Conservation (phyloP, 2,113 vertebrate species). For the Chroicocephalus ridibundus region DNA sequence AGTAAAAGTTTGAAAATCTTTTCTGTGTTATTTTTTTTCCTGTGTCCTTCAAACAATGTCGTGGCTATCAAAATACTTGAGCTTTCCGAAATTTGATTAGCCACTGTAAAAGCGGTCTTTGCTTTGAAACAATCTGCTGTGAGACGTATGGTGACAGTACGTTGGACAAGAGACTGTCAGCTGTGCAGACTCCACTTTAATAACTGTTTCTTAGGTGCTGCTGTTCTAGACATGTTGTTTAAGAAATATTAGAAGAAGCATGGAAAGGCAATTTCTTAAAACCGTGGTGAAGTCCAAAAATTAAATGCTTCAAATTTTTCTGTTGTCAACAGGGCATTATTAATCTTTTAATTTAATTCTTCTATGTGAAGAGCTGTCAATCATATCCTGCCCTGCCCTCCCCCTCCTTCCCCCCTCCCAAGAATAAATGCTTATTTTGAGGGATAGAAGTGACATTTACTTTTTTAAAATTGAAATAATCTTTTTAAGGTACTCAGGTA, state of each 20-base stretch:
- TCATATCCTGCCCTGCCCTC: neutral
- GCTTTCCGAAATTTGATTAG: neutral
- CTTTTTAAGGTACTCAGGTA: neutral
- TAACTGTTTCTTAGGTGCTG: neutral
- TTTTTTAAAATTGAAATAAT: neutral
- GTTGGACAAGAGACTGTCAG: neutral
- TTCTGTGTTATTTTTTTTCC: neutral
- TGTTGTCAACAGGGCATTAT: neutral
- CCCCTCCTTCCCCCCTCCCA: neutral
- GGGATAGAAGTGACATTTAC: neutral
- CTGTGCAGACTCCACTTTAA: neutral
- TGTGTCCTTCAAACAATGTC: neutral
- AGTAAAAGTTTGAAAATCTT: neutral
- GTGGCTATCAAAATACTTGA: neutral
- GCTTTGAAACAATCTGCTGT: neutral
- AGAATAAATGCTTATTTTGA: neutral
- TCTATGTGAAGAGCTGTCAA: neutral
- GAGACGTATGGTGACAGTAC: neutral
- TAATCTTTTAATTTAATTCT: constrained; percentile 27
- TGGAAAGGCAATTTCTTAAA: neutral
- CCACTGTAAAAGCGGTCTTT: neutral
- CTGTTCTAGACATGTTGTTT: neutral
- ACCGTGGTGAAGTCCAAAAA: neutral
- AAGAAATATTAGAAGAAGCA: neutral
- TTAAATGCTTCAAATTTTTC: neutral